phyloP scores from a whole-genome alignment of 2,888 invertebrate species.

The Diadromus collaris region DNA sequence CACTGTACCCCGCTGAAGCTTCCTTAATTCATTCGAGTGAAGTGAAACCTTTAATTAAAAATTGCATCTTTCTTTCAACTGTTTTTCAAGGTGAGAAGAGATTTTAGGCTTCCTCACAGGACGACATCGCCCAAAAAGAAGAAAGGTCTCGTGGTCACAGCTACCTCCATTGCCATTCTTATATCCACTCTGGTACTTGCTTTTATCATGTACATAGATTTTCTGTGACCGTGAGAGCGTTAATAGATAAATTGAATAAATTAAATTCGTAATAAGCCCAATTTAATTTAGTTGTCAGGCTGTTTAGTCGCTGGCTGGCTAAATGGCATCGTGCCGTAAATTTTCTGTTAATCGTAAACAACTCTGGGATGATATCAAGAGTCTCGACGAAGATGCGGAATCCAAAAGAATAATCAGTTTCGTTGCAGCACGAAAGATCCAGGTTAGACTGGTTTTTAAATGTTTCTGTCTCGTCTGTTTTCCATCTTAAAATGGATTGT shows the following conservation, averaged over 20 bases:
- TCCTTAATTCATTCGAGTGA: background rate
- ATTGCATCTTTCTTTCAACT: background rate
- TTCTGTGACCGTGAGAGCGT: conserved; percentile 30
- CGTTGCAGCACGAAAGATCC: conserved; percentile 68
- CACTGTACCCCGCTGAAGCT: no score
- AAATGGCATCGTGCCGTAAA: conserved; percentile 64
- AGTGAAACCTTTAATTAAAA: background rate
- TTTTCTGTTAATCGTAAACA: conserved; percentile 48
- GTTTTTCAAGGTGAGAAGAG: conserved; percentile 64
- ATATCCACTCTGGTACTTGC: conserved; percentile 57
- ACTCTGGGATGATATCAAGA: conserved; percentile 61
- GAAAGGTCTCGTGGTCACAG: conserved; percentile 46
- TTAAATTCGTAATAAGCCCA: background rate
- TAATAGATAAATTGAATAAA: conserved; percentile 35
- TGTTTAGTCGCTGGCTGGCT: background rate
- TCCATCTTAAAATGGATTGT: background rate
- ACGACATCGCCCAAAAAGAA: conserved; percentile 55
- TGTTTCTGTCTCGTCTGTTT: background rate
- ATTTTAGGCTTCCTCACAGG: conserved; percentile 64
- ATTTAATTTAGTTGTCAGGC: background rate
- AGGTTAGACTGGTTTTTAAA: conserved; percentile 61
- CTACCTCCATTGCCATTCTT: conserved; percentile 52
- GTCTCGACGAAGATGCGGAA: conserved; percentile 60
- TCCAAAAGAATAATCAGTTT: conserved; percentile 56
- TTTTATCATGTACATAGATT: conserved; percentile 58